phyloP scores from a whole-genome alignment of 2,888 invertebrate species.

The Hypercompe scribonia region DNA sequence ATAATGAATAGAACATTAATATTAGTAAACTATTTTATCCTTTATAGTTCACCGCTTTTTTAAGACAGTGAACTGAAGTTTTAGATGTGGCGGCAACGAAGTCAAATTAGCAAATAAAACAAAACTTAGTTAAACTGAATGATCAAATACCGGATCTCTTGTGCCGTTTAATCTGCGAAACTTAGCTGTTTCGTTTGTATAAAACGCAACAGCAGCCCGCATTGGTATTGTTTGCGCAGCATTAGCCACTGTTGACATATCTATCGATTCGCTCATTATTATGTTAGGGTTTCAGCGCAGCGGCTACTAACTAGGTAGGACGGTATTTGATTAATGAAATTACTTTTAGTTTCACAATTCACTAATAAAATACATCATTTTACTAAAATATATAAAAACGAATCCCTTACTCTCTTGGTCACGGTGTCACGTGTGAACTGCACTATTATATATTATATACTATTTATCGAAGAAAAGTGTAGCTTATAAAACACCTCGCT shows the following conservation, averaged over 20 bases:
- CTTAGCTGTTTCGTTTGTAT: slow-evolving; percentile 24
- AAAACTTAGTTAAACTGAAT: slow-evolving; percentile 2
- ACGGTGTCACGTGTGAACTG: too few species aligned
- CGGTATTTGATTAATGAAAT: slow-evolving; percentile 17
- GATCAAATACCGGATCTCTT: slow-evolving; percentile 13
- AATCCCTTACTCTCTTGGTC: too few species aligned
- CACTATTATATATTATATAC: too few species aligned
- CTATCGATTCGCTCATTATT: slow-evolving; percentile 62
- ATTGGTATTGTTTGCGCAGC: slow-evolving; percentile 56
- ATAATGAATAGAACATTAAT: too few species aligned
- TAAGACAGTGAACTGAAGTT: neutral
- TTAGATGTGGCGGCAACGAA: neutral
- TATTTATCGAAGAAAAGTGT: too few species aligned
- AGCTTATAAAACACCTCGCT: too few species aligned
- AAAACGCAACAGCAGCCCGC: slow-evolving; percentile 51
- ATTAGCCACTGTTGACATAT: slow-evolving; percentile 61
- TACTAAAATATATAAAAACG: too few species aligned
- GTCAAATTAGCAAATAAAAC: slow-evolving; percentile 10
- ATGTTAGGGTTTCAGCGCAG: slow-evolving; percentile 39
- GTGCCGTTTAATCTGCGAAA: slow-evolving; percentile 18
- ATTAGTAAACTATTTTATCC: neutral
- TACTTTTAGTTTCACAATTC: neutral
- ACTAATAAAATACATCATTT: too few species aligned
- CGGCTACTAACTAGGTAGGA: slow-evolving; percentile 31
- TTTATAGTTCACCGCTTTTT: neutral